Evolutionary conservation across 2,888 invertebrate species (phyloP).

Genomic region (Phengaris arion): DNA sequence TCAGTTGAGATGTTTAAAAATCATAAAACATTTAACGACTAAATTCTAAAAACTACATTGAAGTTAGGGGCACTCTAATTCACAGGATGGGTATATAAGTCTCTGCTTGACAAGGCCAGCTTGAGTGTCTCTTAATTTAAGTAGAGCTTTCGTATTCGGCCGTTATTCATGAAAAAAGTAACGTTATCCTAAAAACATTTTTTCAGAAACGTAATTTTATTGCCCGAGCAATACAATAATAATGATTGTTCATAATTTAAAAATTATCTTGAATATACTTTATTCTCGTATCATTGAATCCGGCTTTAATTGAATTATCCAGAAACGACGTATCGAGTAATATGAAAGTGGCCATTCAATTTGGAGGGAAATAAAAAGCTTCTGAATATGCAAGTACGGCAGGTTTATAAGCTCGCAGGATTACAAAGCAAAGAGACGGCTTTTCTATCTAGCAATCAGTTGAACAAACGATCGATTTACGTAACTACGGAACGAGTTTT

Average conservation of each 20-base stretch:
- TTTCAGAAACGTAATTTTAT: not conserved
- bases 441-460: constrained; percentile 68
- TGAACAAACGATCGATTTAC: constrained; percentile 68
- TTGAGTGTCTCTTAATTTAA: not conserved
- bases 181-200: not conserved
- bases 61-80: not conserved
- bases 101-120: no score
- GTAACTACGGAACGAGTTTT: constrained; percentile 59
- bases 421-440: constrained; percentile 57
- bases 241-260: constrained; percentile 19
- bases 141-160: not conserved
- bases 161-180: not conserved
- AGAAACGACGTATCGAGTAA: constrained; percentile 19
- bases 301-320: constrained; percentile 15
- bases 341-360: constrained; percentile 22
- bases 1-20: not conserved
- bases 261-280: constrained; percentile 16
- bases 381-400: constrained; percentile 30
- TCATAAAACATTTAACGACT: not conserved
- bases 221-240: not conserved
- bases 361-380: constrained; percentile 38
- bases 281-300: constrained; percentile 10
- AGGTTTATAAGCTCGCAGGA: constrained; percentile 50
- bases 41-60: not conserved
- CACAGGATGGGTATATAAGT: no score